Percentiles rank a stretch among this genome's conserved stretches.
These are phyloP conservation scores for Hoplostethus atlanticus DNA, from an alignment of 2,797 vertebrate genomes.

Conservation along the genomic window DNA sequence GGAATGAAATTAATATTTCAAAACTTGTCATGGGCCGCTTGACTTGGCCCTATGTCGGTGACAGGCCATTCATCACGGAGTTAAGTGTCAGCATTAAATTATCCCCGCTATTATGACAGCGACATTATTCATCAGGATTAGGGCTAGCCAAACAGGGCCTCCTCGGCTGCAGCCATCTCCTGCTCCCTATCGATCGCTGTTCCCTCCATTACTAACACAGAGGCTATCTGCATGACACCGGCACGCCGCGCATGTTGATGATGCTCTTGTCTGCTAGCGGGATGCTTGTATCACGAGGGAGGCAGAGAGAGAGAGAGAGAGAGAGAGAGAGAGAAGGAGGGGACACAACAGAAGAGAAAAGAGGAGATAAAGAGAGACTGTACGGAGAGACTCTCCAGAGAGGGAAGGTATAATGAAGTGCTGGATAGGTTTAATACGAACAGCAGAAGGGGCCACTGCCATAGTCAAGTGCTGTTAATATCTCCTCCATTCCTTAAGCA, in stretches of 20 bases:
- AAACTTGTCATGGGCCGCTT: slow-evolving; percentile 86
- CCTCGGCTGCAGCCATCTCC: slow-evolving; percentile 85
- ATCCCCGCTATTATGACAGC: slow-evolving; percentile 96
- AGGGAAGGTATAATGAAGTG: slow-evolving; percentile 86
- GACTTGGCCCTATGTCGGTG: slow-evolving; percentile 80
- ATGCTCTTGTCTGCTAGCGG: slow-evolving; percentile 80
- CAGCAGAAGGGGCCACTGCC: slow-evolving; percentile 80
- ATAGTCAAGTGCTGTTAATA: slow-evolving; percentile 84
- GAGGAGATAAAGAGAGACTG: slow-evolving; percentile 86
- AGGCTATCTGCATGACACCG: slow-evolving; percentile 90
- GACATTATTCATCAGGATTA: slow-evolving; percentile 96
- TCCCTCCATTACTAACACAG: slow-evolving; percentile 87
- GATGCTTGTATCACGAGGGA: slow-evolving; percentile 74
- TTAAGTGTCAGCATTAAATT: slow-evolving; percentile 96
- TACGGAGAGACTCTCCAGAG: slow-evolving; percentile 83
- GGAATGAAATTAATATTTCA: slow-evolving; percentile 90
- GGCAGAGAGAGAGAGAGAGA: slow-evolving; percentile 52
- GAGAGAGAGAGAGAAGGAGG: slow-evolving; percentile 47
- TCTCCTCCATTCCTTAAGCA: slow-evolving; percentile 84
- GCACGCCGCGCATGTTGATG: slow-evolving; percentile 90
- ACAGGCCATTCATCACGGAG: slow-evolving; percentile 93
- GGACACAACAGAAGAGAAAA: slow-evolving; percentile 68
- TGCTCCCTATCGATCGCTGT: slow-evolving; percentile 89
- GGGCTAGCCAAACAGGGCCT: slow-evolving; percentile 83
- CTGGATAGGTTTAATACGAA: slow-evolving; percentile 84